These are phyloP conservation scores for Plusia festucae DNA, from an alignment of 2,888 invertebrate species.

Conservation along the genomic window DNA sequence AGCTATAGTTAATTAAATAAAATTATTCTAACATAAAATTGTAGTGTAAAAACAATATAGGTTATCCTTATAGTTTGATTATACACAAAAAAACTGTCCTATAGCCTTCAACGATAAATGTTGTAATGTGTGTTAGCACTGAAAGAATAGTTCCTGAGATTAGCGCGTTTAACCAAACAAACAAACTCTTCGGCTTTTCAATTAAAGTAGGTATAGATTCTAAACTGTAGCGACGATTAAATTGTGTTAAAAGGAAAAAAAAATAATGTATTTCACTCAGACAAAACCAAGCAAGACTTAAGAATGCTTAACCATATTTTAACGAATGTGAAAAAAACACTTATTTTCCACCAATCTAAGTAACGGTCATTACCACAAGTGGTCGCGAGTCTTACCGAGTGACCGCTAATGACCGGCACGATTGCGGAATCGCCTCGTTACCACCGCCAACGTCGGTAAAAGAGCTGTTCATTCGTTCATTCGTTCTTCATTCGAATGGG, in stretches of 20 bases:
- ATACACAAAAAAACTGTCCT: too few relatives aligned
- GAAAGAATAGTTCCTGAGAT: too few relatives aligned
- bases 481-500: conserved; percentile 43
- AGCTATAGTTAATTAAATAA: too few relatives aligned
- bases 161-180: too few relatives aligned
- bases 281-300: conserved; percentile 22
- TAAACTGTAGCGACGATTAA: not conserved
- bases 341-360: conserved; percentile 45
- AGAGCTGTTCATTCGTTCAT: conserved; percentile 68
- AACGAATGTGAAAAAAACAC: conserved; percentile 27
- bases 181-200: too few relatives aligned
- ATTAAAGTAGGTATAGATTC: too few relatives aligned
- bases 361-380: conserved; percentile 60
- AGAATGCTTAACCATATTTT: conserved; percentile 23
- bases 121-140: too few relatives aligned
- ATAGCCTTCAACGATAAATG: too few relatives aligned
- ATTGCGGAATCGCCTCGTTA: conserved; percentile 80
- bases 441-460: conserved; percentile 69
- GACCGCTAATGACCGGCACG: conserved; percentile 80
- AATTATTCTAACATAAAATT: too few relatives aligned
- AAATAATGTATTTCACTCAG: not conserved
- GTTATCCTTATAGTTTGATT: too few relatives aligned
- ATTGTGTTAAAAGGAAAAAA: not conserved
- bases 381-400: conserved; percentile 69
- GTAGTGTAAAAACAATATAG: too few relatives aligned